phyloP scores from a whole-genome alignment of 2,113 vertebrate genomes.

The Rana temporaria region DNA sequence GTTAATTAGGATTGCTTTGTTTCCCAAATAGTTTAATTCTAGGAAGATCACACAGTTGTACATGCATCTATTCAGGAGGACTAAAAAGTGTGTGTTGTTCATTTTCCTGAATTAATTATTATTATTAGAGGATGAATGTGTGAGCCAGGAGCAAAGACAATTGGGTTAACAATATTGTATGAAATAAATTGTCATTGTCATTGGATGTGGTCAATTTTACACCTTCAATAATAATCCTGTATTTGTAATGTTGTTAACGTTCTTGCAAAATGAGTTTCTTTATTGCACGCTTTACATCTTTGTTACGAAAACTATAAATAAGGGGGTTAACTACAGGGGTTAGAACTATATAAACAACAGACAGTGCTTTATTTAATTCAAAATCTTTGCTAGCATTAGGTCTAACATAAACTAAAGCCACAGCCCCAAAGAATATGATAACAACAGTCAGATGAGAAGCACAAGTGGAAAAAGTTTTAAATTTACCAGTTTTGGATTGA shows the following conservation, averaged over 20 bases:
- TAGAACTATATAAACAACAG: conserved; percentile 29
- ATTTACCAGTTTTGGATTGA: neutral
- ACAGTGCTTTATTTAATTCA: conserved; percentile 15
- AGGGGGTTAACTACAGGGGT: conserved; percentile 32
- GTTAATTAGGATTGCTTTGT: too few species aligned
- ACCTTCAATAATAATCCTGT: too few species aligned
- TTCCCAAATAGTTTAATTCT: too few species aligned
- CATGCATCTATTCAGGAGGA: too few species aligned
- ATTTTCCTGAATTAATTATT: too few species aligned
- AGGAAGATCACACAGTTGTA: too few species aligned
- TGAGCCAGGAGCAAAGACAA: too few species aligned
- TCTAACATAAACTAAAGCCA: conserved; percentile 19
- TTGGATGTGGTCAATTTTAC: too few species aligned
- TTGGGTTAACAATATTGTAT: too few species aligned
- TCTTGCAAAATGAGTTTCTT: neutral
- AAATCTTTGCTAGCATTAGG: conserved; percentile 3
- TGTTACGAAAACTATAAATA: conserved; percentile 35
- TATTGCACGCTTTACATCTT: conserved; percentile 21
- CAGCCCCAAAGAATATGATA: conserved; percentile 33
- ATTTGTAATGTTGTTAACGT: neutral
- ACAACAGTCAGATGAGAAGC: conserved; percentile 32
- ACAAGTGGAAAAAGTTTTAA: conserved; percentile 45
- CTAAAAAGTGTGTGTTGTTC: too few species aligned
- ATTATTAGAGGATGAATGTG: too few species aligned
- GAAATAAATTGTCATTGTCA: too few species aligned